Conservation (phyloP, 2,797 vertebrate genomes). For the Buphagus erythrorhynchus region DNA sequence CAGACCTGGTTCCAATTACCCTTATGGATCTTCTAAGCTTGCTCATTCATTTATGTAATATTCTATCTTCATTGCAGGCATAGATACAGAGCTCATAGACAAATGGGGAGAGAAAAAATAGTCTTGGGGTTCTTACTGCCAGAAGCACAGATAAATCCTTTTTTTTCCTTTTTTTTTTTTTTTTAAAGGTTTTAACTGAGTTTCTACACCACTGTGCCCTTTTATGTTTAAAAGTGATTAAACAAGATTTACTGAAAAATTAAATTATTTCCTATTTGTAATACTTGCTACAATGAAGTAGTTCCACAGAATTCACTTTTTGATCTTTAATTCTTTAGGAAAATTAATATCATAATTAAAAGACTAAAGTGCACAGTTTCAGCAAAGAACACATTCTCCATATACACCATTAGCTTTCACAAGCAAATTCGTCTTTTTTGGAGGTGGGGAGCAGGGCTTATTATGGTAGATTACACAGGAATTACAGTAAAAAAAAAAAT, state of each 20-base stretch:
- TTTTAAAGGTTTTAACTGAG: neutral
- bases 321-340: slow-evolving; percentile 17
- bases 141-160: neutral
- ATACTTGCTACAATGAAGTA: neutral
- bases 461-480: neutral
- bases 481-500: neutral
- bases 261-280: neutral
- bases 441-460: neutral
- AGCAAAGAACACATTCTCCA: neutral
- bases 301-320: neutral
- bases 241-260: neutral
- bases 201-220: neutral
- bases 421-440: neutral
- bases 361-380: neutral
- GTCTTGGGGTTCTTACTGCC: neutral
- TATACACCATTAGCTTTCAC: neutral
- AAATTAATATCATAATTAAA: slow-evolving; percentile 27
- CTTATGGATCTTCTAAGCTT: neutral
- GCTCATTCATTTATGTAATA: slow-evolving; percentile 17
- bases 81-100: neutral
- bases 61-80: neutral
- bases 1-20: neutral
- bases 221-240: neutral
- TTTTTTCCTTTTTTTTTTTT: neutral
- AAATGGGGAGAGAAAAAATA: neutral